Evolutionary conservation across 2,797 vertebrate genomes (phyloP), one percentile per base, ranked within the genome.

Genomic region (Rallus crepitans): DNA sequence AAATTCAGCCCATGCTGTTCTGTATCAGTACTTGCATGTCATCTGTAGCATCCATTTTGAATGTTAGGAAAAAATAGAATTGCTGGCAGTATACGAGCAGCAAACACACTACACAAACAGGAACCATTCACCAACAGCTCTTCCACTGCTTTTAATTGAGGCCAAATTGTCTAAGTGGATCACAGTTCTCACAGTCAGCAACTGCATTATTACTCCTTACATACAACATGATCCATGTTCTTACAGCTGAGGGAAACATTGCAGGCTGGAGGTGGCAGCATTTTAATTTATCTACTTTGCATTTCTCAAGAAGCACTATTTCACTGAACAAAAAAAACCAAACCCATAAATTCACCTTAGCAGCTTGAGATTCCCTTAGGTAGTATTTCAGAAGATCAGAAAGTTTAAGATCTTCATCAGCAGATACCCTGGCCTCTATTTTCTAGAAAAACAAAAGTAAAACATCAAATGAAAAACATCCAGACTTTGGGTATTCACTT

Each of bases 351-450:
- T 86, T 98, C 96, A 99, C 99, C 99, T 99, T 99, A 85, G 99
- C 99, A 94, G 99, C 99, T 98, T 99, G 99, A 3, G 99, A 99
- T 98, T 99, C 99, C 92, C 99, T 98, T 98, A 99, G 98, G 95
- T 99, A 99, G 42, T 99, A 99, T 96, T 99, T 99, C 92, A 99
- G 97, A 97, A 99, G 98, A 96, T 99, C 99, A 35, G 99, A 99
- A 95, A 99, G 98, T 94, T 99, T 99, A 97, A 99, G 98, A 96
- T 99, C 99, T 95, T 99, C 99, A 95, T 99, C 99, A 40, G 99
- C 99, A 86, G 99, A 99, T 7, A 99, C 99, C 8, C 99, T 98
- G 82, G 99, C 99, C 95, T 99, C 99, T 86, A 99, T 99, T 98
- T 99, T 99, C 99, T 99, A 97, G 71, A 96, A 91, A 82, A 86